Evolutionary conservation across 2,888 invertebrate genomes (phyloP).

Genomic region (Drosophila cyrtoloma): DNA sequence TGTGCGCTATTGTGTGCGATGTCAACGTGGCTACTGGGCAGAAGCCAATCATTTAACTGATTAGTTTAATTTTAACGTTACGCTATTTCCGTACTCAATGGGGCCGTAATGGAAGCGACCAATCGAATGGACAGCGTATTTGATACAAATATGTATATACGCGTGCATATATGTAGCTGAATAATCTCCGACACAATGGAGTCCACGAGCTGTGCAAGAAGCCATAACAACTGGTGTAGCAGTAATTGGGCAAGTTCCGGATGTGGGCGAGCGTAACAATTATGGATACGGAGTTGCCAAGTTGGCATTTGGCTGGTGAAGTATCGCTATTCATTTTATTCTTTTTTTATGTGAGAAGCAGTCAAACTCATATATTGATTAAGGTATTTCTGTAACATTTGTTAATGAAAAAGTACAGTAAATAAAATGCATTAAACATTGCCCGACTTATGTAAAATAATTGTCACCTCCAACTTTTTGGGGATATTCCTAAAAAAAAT

Average conservation of each 20-base stretch:
- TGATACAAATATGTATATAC: not conserved
- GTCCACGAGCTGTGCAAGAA: slow-evolving; percentile 17
- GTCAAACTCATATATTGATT: slow-evolving; percentile 69
- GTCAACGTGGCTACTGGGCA: slow-evolving; percentile 46
- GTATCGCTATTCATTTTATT: slow-evolving; percentile 10
- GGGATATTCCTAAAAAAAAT: not conserved
- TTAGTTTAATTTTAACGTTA: slow-evolving; percentile 76
- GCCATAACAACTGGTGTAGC: slow-evolving; percentile 60
- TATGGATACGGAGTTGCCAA: slow-evolving; percentile 57
- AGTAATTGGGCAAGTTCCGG: slow-evolving; percentile 64
- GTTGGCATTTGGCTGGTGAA: slow-evolving; percentile 49
- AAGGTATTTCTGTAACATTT: slow-evolving; percentile 42
- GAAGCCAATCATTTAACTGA: slow-evolving; percentile 80
- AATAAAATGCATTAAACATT: slow-evolving; percentile 20
- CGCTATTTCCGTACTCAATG: slow-evolving; percentile 72
- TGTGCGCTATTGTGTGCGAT: slow-evolving; percentile 58
- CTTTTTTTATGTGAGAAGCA: not conserved
- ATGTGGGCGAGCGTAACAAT: slow-evolving; percentile 52
- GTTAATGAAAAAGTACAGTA: not conserved
- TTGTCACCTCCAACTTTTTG: not conserved
- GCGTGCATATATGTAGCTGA: not conserved
- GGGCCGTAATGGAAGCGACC: slow-evolving; percentile 27
- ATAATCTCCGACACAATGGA: slow-evolving; percentile 31
- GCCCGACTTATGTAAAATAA: not conserved
- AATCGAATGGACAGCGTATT: slow-evolving; percentile 24